Evolutionary conservation across 2,888 invertebrate species (phyloP).

Genomic region (Dryobotodes eremita): DNA sequence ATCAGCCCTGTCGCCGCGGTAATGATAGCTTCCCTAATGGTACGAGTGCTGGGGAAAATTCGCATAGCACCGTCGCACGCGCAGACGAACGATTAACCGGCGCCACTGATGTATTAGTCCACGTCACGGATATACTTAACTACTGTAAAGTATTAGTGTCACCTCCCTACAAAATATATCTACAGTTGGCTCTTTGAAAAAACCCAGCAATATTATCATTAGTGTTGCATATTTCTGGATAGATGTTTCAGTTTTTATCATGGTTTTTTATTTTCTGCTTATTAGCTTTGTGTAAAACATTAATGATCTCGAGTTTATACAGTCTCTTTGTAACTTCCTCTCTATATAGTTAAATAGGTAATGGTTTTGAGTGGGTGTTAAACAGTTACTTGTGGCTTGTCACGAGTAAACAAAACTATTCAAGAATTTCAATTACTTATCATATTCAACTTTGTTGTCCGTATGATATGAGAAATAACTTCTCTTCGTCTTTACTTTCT

Average conservation of each 20-base stretch:
- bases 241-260: conserved; percentile 19
- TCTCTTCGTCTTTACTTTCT: conserved; percentile 89
- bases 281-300: not conserved
- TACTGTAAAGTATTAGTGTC: conserved; percentile 76
- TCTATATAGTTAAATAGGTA: not conserved
- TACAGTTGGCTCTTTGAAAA: conserved; percentile 50
- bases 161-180: conserved; percentile 63
- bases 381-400: conserved; percentile 15
- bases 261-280: conserved; percentile 11
- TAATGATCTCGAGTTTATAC: not conserved
- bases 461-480: conserved; percentile 79
- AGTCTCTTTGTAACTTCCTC: conserved; percentile 6
- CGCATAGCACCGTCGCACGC: conserved; percentile 85
- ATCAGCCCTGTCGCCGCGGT: conserved; percentile 86
- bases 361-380: conserved; percentile 6
- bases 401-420: conserved; percentile 39
- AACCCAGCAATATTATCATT: conserved; percentile 51
- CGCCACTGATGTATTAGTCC: conserved; percentile 87
- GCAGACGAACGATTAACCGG: conserved; percentile 86
- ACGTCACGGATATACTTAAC: conserved; percentile 82
- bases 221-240: conserved; percentile 21
- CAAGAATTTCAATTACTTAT: conserved; percentile 39
- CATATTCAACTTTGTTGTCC: conserved; percentile 71
- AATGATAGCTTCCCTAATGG: conserved; percentile 89
- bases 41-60: conserved; percentile 84